Evolutionary conservation across 1,140 invertebrate species (phyloP).

Genomic region (Pemphigus obesinymphae): DNA sequence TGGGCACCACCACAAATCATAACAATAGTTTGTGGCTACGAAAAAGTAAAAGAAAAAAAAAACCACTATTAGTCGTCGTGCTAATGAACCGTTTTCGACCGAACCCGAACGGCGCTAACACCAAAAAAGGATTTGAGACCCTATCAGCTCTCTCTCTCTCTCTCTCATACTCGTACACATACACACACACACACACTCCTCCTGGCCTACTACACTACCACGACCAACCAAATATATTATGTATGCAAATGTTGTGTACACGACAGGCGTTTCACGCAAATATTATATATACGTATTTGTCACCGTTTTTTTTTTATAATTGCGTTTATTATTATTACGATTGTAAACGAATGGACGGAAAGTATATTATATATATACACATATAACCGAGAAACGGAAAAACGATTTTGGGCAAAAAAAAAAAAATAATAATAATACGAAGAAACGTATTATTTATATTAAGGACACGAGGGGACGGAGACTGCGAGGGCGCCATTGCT

Average conservation of each 20-base stretch:
- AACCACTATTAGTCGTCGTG: background rate
- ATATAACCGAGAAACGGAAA: background rate
- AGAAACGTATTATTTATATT: background rate
- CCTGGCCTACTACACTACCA: no score
- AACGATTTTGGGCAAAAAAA: conserved; percentile 7
- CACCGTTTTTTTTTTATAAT: background rate
- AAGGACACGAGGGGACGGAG: background rate
- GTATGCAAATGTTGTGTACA: conserved; percentile 1
- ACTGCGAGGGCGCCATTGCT: conserved; percentile 36
- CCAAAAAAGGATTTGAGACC: conserved; percentile 21
- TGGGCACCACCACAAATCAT: conserved; percentile 4
- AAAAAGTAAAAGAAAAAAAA: background rate
- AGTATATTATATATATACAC: no score
- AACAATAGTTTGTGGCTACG: conserved; percentile 8
- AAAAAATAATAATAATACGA: background rate
- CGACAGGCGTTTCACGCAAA: background rate
- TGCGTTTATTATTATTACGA: background rate
- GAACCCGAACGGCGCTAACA: conserved; percentile 1
- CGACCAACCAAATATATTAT: no score
- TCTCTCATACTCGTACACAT: no score
- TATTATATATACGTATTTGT: background rate
- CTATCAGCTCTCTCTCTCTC: background rate
- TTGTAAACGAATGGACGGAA: background rate
- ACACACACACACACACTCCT: background rate
- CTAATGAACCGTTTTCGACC: conserved; percentile 18